These are phyloP conservation scores for Oreochromis niloticus DNA, from an alignment of 2,113 vertebrate species.

Conservation along the genomic window DNA sequence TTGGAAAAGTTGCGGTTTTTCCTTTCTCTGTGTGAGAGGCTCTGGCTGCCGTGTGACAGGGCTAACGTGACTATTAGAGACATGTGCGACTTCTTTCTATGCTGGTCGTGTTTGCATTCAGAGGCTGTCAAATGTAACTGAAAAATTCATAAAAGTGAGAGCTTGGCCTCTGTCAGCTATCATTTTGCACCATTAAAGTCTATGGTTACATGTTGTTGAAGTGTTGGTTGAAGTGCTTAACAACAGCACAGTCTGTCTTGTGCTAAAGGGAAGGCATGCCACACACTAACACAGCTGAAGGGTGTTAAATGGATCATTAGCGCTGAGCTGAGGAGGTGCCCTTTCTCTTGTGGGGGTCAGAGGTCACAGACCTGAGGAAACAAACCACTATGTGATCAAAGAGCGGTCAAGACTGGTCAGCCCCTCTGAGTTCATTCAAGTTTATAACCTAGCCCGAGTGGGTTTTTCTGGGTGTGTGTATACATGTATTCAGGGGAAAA, in stretches of 20 bases:
- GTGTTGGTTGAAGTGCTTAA: slow-evolving; percentile 11
- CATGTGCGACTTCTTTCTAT: not conserved
- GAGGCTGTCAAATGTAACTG: slow-evolving; percentile 8
- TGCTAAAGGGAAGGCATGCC: not conserved
- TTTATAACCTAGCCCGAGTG: slow-evolving; percentile 54
- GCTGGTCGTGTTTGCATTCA: not conserved
- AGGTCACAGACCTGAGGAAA: slow-evolving; percentile 81
- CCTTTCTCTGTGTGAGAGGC: not conserved
- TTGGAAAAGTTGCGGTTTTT: slow-evolving; percentile 32
- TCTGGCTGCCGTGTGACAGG: not conserved
- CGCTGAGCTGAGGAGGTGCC: slow-evolving; percentile 67
- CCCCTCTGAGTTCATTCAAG: slow-evolving; percentile 60
- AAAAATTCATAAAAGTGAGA: slow-evolving; percentile 31
- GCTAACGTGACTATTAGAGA: slow-evolving; percentile 2
- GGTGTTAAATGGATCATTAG: slow-evolving; percentile 90
- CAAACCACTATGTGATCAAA: slow-evolving; percentile 80
- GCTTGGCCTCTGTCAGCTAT: slow-evolving; percentile 10
- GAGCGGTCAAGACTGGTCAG: slow-evolving; percentile 52
- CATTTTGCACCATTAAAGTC: not conserved
- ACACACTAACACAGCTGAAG: slow-evolving; percentile 26
- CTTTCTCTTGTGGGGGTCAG: slow-evolving; percentile 63
- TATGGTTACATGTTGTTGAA: slow-evolving; percentile 20
- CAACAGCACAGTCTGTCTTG: not conserved
- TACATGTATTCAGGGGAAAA: not conserved
- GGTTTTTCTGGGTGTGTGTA: not conserved